These are phyloP conservation scores for Serrognathus titanus DNA, from an alignment of 2,888 invertebrate species.

Conservation along the genomic window DNA sequence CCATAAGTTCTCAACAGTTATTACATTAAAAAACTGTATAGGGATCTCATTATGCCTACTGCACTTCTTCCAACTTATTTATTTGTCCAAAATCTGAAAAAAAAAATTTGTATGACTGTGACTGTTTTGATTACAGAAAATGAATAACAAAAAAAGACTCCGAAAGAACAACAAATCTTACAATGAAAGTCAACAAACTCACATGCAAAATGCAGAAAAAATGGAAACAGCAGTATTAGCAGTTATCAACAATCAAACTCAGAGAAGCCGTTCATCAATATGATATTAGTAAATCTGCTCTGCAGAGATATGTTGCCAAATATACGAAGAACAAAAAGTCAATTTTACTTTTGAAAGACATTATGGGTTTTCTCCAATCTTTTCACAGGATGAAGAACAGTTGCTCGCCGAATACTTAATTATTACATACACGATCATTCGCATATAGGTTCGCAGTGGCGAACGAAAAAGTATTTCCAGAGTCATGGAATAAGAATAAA, in stretches of 20 bases:
- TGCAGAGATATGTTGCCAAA: not conserved
- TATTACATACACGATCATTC: constrained; percentile 5
- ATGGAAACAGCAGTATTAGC: not conserved
- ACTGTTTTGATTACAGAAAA: not conserved
- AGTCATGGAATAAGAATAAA: constrained; percentile 15
- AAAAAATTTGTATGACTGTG: too few relatives aligned
- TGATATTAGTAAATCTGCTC: not conserved
- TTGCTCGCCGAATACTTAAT: not conserved
- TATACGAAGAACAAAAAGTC: not conserved
- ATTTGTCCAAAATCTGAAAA: too few relatives aligned
- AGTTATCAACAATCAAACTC: not conserved
- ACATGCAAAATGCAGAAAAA: not conserved
- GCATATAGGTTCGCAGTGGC: constrained; percentile 20
- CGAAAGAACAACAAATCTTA: not conserved
- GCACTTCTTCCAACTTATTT: too few relatives aligned
- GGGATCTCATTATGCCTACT: too few relatives aligned
- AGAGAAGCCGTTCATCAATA: not conserved
- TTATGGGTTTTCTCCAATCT: not conserved
- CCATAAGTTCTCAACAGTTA: too few relatives aligned
- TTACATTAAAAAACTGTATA: too few relatives aligned
- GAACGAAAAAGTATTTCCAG: constrained; percentile 20
- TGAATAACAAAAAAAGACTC: not conserved
- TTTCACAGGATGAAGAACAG: constrained; percentile 2
- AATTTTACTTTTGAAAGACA: not conserved
- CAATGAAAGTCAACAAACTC: not conserved